Conservation (phyloP, 2,797 vertebrate species). For the Siniperca scherzeri region DNA sequence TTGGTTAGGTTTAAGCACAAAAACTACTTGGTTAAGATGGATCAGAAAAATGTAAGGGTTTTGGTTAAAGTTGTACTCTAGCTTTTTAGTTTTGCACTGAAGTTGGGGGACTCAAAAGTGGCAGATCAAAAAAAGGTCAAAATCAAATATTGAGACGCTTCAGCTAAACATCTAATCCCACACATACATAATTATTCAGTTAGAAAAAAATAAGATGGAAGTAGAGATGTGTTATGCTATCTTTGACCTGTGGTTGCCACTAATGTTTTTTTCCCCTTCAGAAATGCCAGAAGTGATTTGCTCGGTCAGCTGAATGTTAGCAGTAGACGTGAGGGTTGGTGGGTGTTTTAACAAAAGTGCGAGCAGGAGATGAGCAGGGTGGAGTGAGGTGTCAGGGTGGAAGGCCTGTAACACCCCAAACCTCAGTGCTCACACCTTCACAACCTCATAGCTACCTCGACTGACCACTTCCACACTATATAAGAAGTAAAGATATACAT, state of each 20-base stretch:
- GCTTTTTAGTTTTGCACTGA: background rate
- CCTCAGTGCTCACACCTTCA: conserved; percentile 60
- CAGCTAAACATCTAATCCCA: background rate
- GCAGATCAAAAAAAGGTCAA: background rate
- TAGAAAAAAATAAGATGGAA: conserved; percentile 25
- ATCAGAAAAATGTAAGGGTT: background rate
- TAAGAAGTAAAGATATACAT: conserved; percentile 31
- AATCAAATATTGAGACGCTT: background rate
- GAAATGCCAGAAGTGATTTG: conserved; percentile 46
- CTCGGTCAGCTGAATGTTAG: conserved; percentile 26
- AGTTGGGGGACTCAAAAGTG: background rate
- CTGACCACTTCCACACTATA: conserved; percentile 30
- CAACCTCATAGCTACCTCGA: conserved; percentile 50
- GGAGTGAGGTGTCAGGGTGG: conserved; percentile 70
- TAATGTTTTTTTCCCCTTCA: conserved; percentile 7
- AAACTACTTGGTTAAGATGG: background rate
- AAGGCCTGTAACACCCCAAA: conserved; percentile 41
- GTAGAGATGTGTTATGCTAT: conserved; percentile 8
- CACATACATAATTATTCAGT: conserved; percentile 14
- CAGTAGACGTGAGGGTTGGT: background rate
- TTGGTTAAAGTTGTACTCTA: background rate
- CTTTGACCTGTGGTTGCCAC: background rate
- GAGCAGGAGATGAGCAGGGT: conserved; percentile 50
- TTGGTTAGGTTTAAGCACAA: background rate
- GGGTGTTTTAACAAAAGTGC: conserved; percentile 23